phyloP scores from a whole-genome alignment of 2,888 invertebrate genomes.

The Lochmaea capreae region DNA sequence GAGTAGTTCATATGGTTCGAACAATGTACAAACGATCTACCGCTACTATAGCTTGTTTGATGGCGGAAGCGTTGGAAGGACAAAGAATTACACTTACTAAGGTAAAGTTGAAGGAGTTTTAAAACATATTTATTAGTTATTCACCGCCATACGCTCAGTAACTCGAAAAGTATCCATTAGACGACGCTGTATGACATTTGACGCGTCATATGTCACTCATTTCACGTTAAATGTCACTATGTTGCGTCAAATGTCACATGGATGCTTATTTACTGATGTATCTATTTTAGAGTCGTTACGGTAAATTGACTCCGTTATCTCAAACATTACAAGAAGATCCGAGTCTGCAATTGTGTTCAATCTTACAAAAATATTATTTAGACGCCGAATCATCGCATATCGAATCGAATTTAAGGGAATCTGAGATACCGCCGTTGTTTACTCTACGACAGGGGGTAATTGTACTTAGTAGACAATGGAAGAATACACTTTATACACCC shows the following conservation, averaged over 20 bases:
- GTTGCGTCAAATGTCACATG: no score
- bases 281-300: constrained; percentile 83
- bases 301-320: constrained; percentile 86
- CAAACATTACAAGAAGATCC: constrained; percentile 95
- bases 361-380: constrained; percentile 85
- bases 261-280: neutral
- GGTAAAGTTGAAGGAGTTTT: constrained; percentile 64
- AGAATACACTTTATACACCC: constrained; percentile 94
- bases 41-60: constrained; percentile 91
- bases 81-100: constrained; percentile 84
- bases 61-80: constrained; percentile 93
- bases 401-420: constrained; percentile 84
- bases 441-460: constrained; percentile 96
- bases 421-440: constrained; percentile 87
- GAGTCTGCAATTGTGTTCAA: constrained; percentile 91
- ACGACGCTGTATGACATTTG: neutral
- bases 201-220: neutral
- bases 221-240: no score
- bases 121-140: no score
- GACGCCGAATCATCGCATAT: constrained; percentile 81
- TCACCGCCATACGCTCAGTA: no score
- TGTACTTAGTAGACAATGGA: constrained; percentile 96
- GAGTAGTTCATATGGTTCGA: constrained; percentile 83
- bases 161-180: no score
- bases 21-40: constrained; percentile 84